Evolutionary conservation across 1,140 invertebrate genomes (phyloP), one percentile per base, ranked within the genome.

Genomic region (Zaprionus ornatus): DNA sequence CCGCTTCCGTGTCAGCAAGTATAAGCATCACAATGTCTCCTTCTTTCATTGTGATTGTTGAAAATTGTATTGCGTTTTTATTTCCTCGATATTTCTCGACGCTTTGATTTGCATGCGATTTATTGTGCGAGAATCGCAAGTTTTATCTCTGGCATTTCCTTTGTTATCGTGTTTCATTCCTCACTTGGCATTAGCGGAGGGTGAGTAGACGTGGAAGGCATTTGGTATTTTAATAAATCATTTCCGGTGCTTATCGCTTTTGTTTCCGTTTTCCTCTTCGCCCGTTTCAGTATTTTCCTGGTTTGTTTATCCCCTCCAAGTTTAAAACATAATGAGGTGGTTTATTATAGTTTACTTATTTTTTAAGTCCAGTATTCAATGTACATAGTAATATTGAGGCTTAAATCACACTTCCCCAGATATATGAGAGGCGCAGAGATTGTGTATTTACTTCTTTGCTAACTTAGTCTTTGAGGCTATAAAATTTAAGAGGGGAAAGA

Each of bases 201-300:
- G 9, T 32, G 29, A 10, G 9, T 9, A 32, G 60, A 64, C 65
- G 40, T 54, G 65, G 54, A 29, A 29, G 15, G 37, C 37, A 40
- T 37, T 37, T 67, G 21, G n/a, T 76, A 83, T 87, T 87, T 88
- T 88, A 88, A 88, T 88, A 88, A 88, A 88, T 88, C 84, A 88
- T 88, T 88, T 88, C 80, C 80, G 85, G 78, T 81, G 80, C 84
- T 88, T 84, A 87, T 87, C 70, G 55, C 19, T 81, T 71, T 17
- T 81, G 67, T 80, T 83, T 83, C 66, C 63, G 77, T 73, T 86
- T 78, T 69, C 67, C 74, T 63, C 65, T 23, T 52, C n/a, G 32
- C 25, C 60, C 29, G 10, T 32, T 32, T 32, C 29, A 2, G 10
- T 32, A 32, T 32, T 32, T 10, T 10, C 29, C 29, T 32, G 3